Evolutionary conservation across 2,797 vertebrate species (phyloP).

Genomic region (Botia kubotai): DNA sequence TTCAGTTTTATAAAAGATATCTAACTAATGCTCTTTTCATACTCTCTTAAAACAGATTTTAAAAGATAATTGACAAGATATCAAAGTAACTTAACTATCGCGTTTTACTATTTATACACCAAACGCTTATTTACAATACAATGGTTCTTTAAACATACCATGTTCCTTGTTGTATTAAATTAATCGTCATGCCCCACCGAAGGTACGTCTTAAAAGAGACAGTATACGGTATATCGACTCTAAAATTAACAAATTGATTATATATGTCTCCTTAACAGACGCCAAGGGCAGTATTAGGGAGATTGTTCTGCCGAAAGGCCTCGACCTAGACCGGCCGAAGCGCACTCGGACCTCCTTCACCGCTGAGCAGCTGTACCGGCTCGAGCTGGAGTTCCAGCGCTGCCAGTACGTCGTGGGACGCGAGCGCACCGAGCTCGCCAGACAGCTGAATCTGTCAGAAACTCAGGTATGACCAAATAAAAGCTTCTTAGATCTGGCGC

Average conservation of each 20-base stretch:
- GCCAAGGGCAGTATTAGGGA: conserved; percentile 97
- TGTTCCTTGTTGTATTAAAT: no score
- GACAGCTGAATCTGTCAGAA: conserved; percentile 92
- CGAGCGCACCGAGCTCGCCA: conserved; percentile 90
- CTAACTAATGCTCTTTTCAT: no score
- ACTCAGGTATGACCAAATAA: conserved; percentile 83
- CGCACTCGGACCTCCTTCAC: conserved; percentile 95
- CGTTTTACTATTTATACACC: no score
- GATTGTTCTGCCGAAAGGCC: conserved; percentile 93
- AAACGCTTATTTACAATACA: no score
- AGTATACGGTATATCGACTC: background rate
- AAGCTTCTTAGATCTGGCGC: background rate
- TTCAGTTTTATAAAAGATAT: no score
- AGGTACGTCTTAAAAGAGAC: background rate
- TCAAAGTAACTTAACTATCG: no score
- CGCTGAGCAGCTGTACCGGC: conserved; percentile 92
- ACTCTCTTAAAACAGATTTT: no score
- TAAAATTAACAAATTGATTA: background rate
- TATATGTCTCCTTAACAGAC: conserved; percentile 74
- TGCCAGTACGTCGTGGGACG: conserved; percentile 97
- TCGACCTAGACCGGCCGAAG: conserved; percentile 95
- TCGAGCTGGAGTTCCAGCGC: conserved; percentile 95
- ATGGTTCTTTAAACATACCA: no score
- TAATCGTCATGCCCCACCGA: background rate
- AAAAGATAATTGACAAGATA: no score